These are phyloP conservation scores for Sebastes melanostomus DNA, from an alignment of 2,797 vertebrate species.

Conservation along the genomic window DNA sequence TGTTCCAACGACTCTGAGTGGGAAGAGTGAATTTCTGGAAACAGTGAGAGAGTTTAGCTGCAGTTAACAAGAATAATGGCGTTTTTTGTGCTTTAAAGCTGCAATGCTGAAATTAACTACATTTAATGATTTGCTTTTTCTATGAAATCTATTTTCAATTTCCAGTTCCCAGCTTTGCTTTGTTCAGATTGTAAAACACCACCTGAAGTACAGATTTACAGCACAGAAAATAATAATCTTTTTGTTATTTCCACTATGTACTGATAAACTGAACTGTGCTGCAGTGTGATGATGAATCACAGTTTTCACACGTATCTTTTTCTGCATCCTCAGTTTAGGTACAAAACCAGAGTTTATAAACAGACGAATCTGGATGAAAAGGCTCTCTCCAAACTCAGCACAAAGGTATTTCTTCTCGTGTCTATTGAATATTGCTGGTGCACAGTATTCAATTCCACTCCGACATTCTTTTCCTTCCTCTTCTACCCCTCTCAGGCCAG, in stretches of 20 bases:
- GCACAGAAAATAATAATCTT: not conserved
- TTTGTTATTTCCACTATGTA: not conserved
- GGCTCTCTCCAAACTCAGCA: conserved; percentile 89
- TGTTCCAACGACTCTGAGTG: conserved; percentile 41
- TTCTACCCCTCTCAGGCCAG: conserved; percentile 81
- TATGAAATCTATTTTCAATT: not conserved
- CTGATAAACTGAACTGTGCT: conserved; percentile 14
- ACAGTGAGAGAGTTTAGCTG: conserved; percentile 9
- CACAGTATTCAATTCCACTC: not conserved
- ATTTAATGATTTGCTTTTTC: not conserved
- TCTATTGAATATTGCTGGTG: not conserved
- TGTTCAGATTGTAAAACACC: not conserved
- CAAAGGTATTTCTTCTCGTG: conserved; percentile 82
- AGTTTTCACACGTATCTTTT: conserved; percentile 37
- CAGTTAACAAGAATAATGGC: conserved; percentile 9
- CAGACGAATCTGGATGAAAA: conserved; percentile 95
- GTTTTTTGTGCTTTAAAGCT: conserved; percentile 19
- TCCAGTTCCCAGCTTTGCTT: not conserved
- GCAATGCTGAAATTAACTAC: not conserved
- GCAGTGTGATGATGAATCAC: conserved; percentile 27
- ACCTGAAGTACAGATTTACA: not conserved
- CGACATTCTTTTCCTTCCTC: not conserved
- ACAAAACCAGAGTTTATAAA: conserved; percentile 95
- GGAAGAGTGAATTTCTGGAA: conserved; percentile 38
- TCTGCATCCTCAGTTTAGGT: conserved; percentile 86